Evolutionary conservation across 1,140 invertebrate genomes (phyloP).

Genomic region (Megathymus violae): DNA sequence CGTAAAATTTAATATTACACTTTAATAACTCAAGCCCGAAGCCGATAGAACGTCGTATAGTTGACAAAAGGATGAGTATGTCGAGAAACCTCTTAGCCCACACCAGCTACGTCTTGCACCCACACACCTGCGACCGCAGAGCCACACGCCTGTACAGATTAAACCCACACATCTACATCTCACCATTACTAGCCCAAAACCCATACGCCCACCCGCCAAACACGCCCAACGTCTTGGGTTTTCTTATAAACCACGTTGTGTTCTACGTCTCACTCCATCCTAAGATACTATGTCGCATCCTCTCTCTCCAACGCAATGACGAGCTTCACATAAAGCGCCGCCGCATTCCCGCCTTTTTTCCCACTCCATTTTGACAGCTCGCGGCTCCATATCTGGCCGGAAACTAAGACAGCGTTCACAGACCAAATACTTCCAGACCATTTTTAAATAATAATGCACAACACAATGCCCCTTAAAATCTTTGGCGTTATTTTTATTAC

Average conservation of each 20-base stretch:
- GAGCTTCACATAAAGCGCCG: slow-evolving; percentile 81
- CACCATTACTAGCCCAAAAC: slow-evolving; percentile 68
- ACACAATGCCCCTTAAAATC: too few relatives aligned
- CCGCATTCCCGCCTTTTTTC: slow-evolving; percentile 83
- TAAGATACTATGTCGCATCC: slow-evolving; percentile 23
- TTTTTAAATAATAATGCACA: not conserved
- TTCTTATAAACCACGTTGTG: slow-evolving; percentile 82
- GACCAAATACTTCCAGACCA: slow-evolving; percentile 22
- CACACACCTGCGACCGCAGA: slow-evolving; percentile 56
- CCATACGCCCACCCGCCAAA: slow-evolving; percentile 81
- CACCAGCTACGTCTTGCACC: slow-evolving; percentile 50
- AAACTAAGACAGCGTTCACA: slow-evolving; percentile 79
- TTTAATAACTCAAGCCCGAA: slow-evolving; percentile 79
- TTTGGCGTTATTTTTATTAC: too few relatives aligned
- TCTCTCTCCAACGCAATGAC: slow-evolving; percentile 75
- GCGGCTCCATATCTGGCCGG: slow-evolving; percentile 82
- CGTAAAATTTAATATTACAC: slow-evolving; percentile 77
- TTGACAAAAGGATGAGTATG: slow-evolving; percentile 77
- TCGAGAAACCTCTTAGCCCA: slow-evolving; percentile 59
- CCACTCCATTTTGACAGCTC: slow-evolving; percentile 84
- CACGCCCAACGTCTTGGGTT: slow-evolving; percentile 83
- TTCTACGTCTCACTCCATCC: slow-evolving; percentile 65
- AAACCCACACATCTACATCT: slow-evolving; percentile 54
- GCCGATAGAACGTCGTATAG: slow-evolving; percentile 76
- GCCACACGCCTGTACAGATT: slow-evolving; percentile 49